A percentile compares a stretch with the other conserved stretches of the same genome.
Conservation (phyloP, 2,113 vertebrate genomes). For the Chamaetylas fuelleborni region DNA sequence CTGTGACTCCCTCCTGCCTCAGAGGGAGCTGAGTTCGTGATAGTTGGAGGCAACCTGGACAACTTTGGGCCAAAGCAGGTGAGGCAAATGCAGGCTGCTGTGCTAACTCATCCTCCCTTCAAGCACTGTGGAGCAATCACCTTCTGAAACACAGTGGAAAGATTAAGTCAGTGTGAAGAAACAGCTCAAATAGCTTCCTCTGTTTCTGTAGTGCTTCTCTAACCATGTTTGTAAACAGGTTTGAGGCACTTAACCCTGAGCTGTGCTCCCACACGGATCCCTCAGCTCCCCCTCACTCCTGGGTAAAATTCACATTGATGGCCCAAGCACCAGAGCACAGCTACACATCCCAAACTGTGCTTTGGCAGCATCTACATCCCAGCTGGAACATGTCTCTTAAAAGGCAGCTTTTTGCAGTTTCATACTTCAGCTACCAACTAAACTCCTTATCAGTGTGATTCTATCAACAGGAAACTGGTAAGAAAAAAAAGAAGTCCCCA, state of each 20-base stretch:
- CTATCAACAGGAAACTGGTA: constrained; percentile 66
- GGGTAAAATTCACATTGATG: not conserved
- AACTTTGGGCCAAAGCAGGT: not conserved
- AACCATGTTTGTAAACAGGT: not conserved
- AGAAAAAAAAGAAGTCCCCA: constrained; percentile 60
- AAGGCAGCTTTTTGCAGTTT: constrained; percentile 43
- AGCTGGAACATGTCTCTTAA: not conserved
- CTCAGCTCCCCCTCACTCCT: not conserved
- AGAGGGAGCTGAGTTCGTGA: not conserved
- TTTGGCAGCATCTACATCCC: not conserved
- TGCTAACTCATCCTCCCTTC: constrained; percentile 6
- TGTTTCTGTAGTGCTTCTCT: not conserved
- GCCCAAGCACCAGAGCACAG: not conserved
- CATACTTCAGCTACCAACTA: constrained; percentile 49
- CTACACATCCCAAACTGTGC: not conserved
- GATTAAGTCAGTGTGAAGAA: constrained; percentile 22
- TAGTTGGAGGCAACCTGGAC: not conserved
- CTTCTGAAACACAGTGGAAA: constrained; percentile 4
- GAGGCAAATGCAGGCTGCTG: not conserved
- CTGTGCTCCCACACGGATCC: not conserved
- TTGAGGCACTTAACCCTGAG: not conserved
- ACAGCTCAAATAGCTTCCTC: constrained; percentile 38
- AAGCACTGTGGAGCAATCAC: constrained; percentile 35
- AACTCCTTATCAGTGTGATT: constrained; percentile 60
- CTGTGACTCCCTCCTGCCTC: not conserved